Evolutionary conservation across 2,797 vertebrate genomes (phyloP), one percentile per base, ranked within the genome.

Genomic region (Onychomys arenicola): DNA sequence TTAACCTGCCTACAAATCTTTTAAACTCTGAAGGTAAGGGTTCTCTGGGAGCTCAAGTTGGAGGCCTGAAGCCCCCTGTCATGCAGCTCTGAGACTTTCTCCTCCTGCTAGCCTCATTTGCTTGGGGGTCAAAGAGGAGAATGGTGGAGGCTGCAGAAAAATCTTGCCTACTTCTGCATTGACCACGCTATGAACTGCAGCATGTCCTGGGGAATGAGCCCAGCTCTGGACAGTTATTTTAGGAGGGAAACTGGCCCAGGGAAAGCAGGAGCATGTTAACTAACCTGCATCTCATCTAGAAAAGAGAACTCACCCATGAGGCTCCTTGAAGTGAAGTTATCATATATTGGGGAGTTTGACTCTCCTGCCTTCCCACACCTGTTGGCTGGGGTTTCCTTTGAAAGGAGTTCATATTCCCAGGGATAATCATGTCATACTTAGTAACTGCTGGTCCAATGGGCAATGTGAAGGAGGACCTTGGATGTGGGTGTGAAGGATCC

Each of bases 1-100:
- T 92, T 89, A 77, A 78, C 92, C 32, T 9, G 73, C 89, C 77
- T 25, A 92, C 90, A 94, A 75, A 63, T 90, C 73, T 93, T 93
- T 90, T n/a, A 78, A 91, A n/a, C 40, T 23, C 77, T 55, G 59
- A 84, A 87, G 37, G 34, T 65, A 52, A 95, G 59, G 34, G 29
- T 77, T 89, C 75, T 69, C 49, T 21, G n/a, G 25, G 9, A 89
- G 46, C 46, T 86, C 49, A 59, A 52, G 25, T 34, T 61, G n/a
- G 40, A n/a, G 16, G 32, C 25, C 49, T 37, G n/a, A 21, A 67
- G 16, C 21, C 2, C 12, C 13, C 4, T 43, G 57, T 37, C n/a
- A 21, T 12, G 46, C 1, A 46, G 27, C 73, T 6, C 34, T 8
- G 84, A 81, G 77, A 85, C 1, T 63, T 29, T 37, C 69, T 91